Evolutionary conservation across 2,797 vertebrate genomes (phyloP).

Genomic region (Huso huso): DNA sequence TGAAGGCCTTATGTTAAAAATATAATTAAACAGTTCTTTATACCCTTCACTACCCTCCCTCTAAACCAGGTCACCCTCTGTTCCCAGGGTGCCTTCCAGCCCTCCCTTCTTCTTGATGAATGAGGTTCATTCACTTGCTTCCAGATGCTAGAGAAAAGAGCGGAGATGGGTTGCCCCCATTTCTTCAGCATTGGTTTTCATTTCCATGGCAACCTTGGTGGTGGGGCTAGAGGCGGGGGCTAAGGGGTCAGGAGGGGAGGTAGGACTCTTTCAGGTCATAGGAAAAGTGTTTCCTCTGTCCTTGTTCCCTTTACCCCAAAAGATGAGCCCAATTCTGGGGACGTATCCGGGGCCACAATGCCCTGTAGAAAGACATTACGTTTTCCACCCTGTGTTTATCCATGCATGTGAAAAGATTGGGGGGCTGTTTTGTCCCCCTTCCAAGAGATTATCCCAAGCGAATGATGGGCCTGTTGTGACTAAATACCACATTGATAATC

Average conservation of each 20-base stretch:
- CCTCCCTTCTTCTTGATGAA: neutral
- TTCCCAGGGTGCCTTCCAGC: neutral
- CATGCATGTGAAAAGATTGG: too few species aligned
- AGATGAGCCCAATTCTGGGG: neutral
- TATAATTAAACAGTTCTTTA: neutral
- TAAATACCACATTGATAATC: too few species aligned
- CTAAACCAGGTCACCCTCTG: neutral
- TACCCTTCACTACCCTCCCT: neutral
- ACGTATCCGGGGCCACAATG: neutral
- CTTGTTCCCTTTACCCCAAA: neutral
- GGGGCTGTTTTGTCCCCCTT: too few species aligned
- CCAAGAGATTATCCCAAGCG: too few species aligned
- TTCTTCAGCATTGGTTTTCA: neutral
- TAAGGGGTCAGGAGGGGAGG: neutral
- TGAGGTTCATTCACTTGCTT: slow-evolving; percentile 1
- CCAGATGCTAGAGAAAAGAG: neutral
- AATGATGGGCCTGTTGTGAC: too few species aligned
- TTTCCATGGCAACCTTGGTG: neutral
- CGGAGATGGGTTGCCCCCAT: neutral
- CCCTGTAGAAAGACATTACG: neutral
- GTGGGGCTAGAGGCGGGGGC: neutral
- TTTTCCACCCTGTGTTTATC: too few species aligned
- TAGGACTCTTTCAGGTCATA: neutral
- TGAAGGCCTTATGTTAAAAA: too few species aligned
- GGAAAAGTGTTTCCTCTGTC: neutral